Percentiles rank a stretch among this genome's conserved stretches.
These are phyloP conservation scores for Spea multiplicata DNA, from an alignment of 2,113 vertebrate genomes.

Conservation along the genomic window DNA sequence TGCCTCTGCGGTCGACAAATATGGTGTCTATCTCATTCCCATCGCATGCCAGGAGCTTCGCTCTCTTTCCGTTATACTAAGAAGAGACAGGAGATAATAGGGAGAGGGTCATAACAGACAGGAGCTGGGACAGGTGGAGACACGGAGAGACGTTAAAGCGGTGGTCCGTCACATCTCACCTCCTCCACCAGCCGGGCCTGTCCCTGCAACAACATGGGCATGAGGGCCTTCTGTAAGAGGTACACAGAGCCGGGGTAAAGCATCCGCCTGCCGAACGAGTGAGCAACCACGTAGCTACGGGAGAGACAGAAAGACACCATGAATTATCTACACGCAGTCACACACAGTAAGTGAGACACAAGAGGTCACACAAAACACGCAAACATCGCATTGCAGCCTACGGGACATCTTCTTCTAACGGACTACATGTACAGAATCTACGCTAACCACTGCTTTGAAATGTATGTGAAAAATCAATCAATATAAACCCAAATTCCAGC, in stretches of 20 bases:
- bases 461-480: no score
- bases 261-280: constrained; percentile 79
- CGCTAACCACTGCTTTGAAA: no score
- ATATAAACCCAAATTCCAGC: no score
- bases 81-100: not conserved
- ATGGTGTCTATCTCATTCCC: constrained; percentile 85
- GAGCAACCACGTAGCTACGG: constrained; percentile 62
- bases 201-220: constrained; percentile 82
- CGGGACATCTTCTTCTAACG: no score
- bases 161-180: constrained; percentile 57
- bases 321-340: no score
- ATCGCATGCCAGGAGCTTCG: constrained; percentile 81
- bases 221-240: constrained; percentile 87
- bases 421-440: no score
- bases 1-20: constrained; percentile 76
- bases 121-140: not conserved
- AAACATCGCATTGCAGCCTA: no score
- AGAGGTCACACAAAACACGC: no score
- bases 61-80: constrained; percentile 78
- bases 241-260: constrained; percentile 87
- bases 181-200: constrained; percentile 84
- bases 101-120: no score
- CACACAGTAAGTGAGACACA: no score
- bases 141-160: no score
- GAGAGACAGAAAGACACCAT: not conserved